Evolutionary conservation across 2,888 invertebrate species (phyloP), one percentile per base, ranked within the genome.

Genomic region (Ctena decussata): DNA sequence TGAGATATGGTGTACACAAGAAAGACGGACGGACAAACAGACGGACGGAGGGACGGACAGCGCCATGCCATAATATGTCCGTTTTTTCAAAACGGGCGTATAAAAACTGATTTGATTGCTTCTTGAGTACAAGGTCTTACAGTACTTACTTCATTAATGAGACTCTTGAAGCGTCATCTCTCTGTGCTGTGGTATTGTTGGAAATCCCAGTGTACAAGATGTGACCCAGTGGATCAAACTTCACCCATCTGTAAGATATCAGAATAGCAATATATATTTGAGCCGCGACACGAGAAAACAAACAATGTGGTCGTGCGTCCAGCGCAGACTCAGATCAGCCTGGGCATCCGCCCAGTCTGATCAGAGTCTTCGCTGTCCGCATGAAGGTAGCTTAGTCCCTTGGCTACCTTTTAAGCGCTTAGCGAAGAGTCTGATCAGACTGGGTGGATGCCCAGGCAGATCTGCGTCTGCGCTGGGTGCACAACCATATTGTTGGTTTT

Each of bases 131-230:
- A n/a, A n/a, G n/a, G n/a, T 41, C 15, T 49, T 21, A n/a, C 5
- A 57, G 11, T 5, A 57, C 57, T 57, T 18, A 57, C 57, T 24
- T 57, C 57, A 57, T 57, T 27, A 57, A 27, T 6, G 57, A 57
- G 5, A 89, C 78, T 37, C 84, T 83, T 15, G 89, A 37, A 0
- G 86, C 75, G 6, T 84, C 87, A 32, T 91, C 88, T 30, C 91
- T 83, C 60, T 91, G 90, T 18, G 90, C 85, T 35, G 92, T 90
- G 0, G 92, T 91, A 76, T 90, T 92, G 84, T 94, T 97, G 0
- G 97, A 97, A 93, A 98, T 98, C 21, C 98, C 98, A 0, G 98
- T 98, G 93, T 98, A 98, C 60, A 98, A 96, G 96, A 97, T 97
- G 93, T 97, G 97, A 11, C 98, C 98, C 78, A 97, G 96, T 69